These are phyloP conservation scores for Hycleus cichorii DNA, from an alignment of 1,140 invertebrate species.

Conservation along the genomic window DNA sequence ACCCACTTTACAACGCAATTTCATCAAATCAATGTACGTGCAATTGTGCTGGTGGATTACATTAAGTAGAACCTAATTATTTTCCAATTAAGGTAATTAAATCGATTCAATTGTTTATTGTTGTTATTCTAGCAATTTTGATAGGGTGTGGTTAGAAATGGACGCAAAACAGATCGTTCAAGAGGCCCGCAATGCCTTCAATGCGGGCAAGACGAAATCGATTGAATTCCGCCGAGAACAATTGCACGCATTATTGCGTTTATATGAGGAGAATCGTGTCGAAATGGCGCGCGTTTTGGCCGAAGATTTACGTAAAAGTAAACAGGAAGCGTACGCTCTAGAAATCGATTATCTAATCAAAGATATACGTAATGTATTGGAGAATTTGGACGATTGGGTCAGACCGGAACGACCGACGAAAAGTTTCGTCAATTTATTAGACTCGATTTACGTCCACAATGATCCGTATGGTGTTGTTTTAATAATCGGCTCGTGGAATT, in stretches of 20 bases:
- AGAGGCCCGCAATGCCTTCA: conserved; percentile 43
- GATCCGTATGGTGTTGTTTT: conserved; percentile 76
- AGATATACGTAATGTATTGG: conserved; percentile 55
- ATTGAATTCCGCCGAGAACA: conserved; percentile 74
- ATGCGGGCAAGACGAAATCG: conserved; percentile 63
- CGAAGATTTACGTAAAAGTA: conserved; percentile 70
- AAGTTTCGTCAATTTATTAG: conserved; percentile 15
- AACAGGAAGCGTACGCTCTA: conserved; percentile 58
- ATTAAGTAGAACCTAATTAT: too few species aligned
- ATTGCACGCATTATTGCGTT: conserved; percentile 60
- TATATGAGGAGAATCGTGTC: conserved; percentile 73
- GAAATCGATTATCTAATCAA: conserved; percentile 63
- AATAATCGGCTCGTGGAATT: conserved; percentile 93
- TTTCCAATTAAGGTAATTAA: too few species aligned
- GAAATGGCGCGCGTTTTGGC: conserved; percentile 66
- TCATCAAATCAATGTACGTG: too few species aligned
- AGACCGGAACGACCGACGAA: conserved; percentile 43
- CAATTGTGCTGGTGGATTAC: too few species aligned
- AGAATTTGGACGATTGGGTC: conserved; percentile 58
- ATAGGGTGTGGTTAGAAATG: background rate
- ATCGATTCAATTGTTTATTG: too few species aligned
- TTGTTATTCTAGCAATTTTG: background rate
- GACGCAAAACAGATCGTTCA: conserved; percentile 18
- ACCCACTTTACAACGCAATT: too few species aligned
- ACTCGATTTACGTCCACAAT: conserved; percentile 16